Evolutionary conservation across 1,140 invertebrate species (phyloP).

Genomic region (Argopecten irradians): DNA sequence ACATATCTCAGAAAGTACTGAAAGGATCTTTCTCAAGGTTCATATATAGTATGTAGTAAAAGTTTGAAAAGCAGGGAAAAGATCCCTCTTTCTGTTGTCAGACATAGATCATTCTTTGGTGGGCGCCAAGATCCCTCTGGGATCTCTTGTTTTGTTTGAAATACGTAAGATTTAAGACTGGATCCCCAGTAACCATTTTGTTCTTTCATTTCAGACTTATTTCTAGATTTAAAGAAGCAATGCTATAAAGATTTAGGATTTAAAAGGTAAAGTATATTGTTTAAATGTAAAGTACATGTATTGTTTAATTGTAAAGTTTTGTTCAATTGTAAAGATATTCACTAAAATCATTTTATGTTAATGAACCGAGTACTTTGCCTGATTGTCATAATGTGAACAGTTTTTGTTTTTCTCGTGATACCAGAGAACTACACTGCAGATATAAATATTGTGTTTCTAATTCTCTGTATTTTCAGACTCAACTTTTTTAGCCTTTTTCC

Average conservation of each 20-base stretch:
- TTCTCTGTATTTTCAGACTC: conserved; percentile 73
- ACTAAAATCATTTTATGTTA: not conserved
- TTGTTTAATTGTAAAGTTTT: not conserved
- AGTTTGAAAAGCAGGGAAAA: too few relatives aligned
- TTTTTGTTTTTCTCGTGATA: not conserved
- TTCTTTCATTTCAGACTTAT: conserved; percentile 84
- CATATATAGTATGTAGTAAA: too few relatives aligned
- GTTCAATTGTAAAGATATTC: not conserved
- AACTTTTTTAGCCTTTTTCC: conserved; percentile 80
- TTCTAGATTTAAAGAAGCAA: conserved; percentile 81
- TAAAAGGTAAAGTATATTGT: conserved; percentile 74
- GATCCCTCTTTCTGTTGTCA: too few relatives aligned
- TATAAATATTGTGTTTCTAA: conserved; percentile 9
- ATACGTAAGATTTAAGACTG: too few relatives aligned
- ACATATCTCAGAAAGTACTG: too few relatives aligned
- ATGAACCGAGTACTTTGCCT: not conserved
- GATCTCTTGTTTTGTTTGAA: too few relatives aligned
- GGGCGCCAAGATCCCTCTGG: too few relatives aligned
- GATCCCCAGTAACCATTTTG: too few relatives aligned
- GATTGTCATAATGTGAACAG: not conserved
- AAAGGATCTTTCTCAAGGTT: too few relatives aligned
- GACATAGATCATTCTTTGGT: too few relatives aligned
- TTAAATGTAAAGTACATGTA: not conserved
- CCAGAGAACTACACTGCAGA: not conserved
- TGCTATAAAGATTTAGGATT: conserved; percentile 81